phyloP scores from a whole-genome alignment of 2,888 invertebrate genomes.

The Cistogaster globosa region DNA sequence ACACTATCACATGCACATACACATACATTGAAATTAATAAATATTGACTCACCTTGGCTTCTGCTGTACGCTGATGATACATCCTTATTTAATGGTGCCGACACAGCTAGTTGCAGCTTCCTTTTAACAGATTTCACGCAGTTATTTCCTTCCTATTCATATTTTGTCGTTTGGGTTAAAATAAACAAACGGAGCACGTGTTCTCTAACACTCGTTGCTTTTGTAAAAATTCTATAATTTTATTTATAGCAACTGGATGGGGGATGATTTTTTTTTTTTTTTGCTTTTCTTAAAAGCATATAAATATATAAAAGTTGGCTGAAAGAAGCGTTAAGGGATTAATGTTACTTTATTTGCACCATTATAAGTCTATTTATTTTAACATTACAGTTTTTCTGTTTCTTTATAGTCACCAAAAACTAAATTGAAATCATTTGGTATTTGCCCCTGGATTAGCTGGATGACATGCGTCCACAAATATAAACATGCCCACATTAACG shows the following conservation, averaged over 20 bases:
- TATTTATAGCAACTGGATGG: conserved; percentile 28
- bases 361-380: conserved; percentile 36
- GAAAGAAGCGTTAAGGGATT: conserved; percentile 63
- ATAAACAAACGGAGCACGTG: conserved; percentile 71
- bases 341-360: conserved; percentile 64
- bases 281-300: neutral
- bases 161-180: conserved; percentile 71
- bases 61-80: conserved; percentile 33
- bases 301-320: neutral
- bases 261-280: conserved; percentile 32
- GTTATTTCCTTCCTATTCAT: conserved; percentile 71
- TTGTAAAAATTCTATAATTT: conserved; percentile 36
- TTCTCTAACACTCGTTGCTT: conserved; percentile 46
- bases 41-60: conserved; percentile 55
- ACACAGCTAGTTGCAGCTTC: conserved; percentile 61
- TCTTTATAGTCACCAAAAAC: conserved; percentile 45
- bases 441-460: conserved; percentile 70
- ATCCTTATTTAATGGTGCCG: conserved; percentile 53
- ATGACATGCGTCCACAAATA: conserved; percentile 70
- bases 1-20: neutral
- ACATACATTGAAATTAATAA: conserved; percentile 9
- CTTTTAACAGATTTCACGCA: conserved; percentile 70
- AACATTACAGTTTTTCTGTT: conserved; percentile 14
- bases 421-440: conserved; percentile 65
- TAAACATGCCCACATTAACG: conserved; percentile 58